Percentiles rank a stretch among this genome's conserved stretches.
Conservation (phyloP, 2,888 invertebrate species). For the Noctuana brunneofusca region DNA sequence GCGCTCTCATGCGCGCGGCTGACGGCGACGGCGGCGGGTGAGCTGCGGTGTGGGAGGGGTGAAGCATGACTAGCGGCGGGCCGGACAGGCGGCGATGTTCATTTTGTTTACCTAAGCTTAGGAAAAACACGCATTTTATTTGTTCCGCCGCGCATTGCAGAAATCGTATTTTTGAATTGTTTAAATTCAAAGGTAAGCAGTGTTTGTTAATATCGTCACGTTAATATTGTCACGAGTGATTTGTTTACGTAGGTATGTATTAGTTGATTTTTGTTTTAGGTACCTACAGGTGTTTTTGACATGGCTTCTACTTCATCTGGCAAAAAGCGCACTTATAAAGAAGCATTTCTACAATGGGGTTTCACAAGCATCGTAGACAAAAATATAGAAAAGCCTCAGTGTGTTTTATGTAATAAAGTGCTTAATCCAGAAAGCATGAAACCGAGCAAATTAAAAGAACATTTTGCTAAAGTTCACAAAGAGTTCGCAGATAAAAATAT, state of each 20-base stretch:
- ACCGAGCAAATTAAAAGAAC: conserved; percentile 35
- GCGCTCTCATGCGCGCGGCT: no score
- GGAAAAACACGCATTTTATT: conserved; percentile 5
- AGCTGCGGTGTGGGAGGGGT: no score
- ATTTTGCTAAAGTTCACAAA: conserved; percentile 41
- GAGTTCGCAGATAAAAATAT: conserved; percentile 40
- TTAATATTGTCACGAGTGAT: conserved; percentile 8
- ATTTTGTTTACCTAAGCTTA: background rate
- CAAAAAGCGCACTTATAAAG: conserved; percentile 35
- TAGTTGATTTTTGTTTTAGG: conserved; percentile 12
- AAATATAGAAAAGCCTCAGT: conserved; percentile 38
- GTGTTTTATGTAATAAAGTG: conserved; percentile 43
- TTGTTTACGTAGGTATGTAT: conserved; percentile 7
- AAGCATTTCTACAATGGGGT: conserved; percentile 40
- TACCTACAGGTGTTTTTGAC: conserved; percentile 10
- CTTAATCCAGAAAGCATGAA: conserved; percentile 43
- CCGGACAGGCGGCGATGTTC: no score
- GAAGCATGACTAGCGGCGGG: no score
- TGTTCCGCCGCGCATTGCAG: conserved; percentile 1
- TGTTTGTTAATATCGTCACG: conserved; percentile 1
- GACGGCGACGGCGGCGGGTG: no score
- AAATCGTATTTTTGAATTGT: conserved; percentile 3
- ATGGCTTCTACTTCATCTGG: conserved; percentile 21
- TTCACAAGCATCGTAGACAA: conserved; percentile 39
- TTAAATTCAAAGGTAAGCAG: background rate